phyloP scores from a whole-genome alignment of 2,113 vertebrate genomes.

The Ceyx margarethae region DNA sequence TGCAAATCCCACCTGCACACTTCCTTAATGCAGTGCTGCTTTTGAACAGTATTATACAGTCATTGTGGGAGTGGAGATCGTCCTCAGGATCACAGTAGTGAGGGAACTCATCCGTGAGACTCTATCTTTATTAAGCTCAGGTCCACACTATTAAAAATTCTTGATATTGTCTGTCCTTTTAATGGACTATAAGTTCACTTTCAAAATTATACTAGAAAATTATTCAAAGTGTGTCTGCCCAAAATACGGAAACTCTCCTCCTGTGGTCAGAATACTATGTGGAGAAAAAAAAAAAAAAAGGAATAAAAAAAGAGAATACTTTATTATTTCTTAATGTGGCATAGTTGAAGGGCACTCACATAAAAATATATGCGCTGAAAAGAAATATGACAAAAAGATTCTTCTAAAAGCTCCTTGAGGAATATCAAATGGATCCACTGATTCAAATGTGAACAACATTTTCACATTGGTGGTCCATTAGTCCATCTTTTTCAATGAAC shows the following conservation, averaged over 20 bases:
- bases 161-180: slow-evolving; percentile 11
- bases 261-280: not conserved
- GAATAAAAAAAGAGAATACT: not conserved
- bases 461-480: slow-evolving; percentile 51
- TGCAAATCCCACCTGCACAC: not conserved
- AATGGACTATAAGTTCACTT: slow-evolving; percentile 23
- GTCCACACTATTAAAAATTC: slow-evolving; percentile 28
- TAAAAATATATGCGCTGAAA: slow-evolving; percentile 11
- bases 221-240: not conserved
- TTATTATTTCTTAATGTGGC: not conserved
- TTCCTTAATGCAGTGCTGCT: not conserved
- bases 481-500: slow-evolving; percentile 50
- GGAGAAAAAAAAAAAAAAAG: not conserved
- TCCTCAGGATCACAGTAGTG: slow-evolving; percentile 11
- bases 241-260: not conserved
- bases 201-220: not conserved
- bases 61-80: slow-evolving; percentile 2
- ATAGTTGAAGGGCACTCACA: not conserved
- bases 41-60: not conserved
- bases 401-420: slow-evolving; percentile 27
- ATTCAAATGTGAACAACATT: slow-evolving; percentile 42
- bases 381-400: slow-evolving; percentile 18
- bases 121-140: slow-evolving; percentile 32
- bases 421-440: not conserved
- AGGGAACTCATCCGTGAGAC: slow-evolving; percentile 9